A percentile compares a stretch with the other conserved stretches of the same genome.
phyloP scores from a whole-genome alignment of 2,888 invertebrate genomes.

The Mythimna albipuncta region DNA sequence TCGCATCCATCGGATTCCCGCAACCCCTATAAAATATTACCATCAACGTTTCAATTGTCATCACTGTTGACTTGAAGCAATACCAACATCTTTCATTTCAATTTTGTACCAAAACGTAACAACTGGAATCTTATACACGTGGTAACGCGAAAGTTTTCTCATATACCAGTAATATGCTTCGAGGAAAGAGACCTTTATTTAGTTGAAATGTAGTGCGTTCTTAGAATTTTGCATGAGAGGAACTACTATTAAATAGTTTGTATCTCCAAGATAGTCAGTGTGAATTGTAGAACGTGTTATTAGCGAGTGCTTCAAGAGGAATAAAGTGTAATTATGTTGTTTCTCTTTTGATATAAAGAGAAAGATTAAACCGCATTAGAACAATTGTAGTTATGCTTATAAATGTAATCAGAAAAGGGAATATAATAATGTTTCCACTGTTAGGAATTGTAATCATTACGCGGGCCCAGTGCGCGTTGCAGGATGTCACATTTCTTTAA shows the following conservation, averaged over 20 bases:
- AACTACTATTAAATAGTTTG: constrained; percentile 46
- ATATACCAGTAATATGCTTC: constrained; percentile 10
- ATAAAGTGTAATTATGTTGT: neutral
- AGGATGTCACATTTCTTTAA: too few relatives aligned
- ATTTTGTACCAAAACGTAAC: neutral
- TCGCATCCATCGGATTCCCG: too few relatives aligned
- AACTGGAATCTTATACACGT: neutral
- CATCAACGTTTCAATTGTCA: too few relatives aligned
- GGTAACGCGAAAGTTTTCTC: constrained; percentile 14
- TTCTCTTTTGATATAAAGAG: constrained; percentile 8
- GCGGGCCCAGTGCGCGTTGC: too few relatives aligned
- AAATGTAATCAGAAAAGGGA: neutral
- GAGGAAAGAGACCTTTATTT: constrained; percentile 1
- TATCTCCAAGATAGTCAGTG: constrained; percentile 6
- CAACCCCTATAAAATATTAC: too few relatives aligned
- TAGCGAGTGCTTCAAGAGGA: neutral
- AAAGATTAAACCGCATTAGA: neutral
- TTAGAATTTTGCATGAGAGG: constrained; percentile 21
- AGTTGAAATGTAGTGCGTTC: constrained; percentile 20
- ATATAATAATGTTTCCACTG: too few relatives aligned
- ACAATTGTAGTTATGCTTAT: neutral
- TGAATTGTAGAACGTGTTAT: constrained; percentile 22
- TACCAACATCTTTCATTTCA: neutral
- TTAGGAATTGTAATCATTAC: too few relatives aligned
- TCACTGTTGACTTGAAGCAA: neutral